Base-by-base conservation (phyloP, 2,888 invertebrate genomes). In the Tortrix viridana region DNA sequence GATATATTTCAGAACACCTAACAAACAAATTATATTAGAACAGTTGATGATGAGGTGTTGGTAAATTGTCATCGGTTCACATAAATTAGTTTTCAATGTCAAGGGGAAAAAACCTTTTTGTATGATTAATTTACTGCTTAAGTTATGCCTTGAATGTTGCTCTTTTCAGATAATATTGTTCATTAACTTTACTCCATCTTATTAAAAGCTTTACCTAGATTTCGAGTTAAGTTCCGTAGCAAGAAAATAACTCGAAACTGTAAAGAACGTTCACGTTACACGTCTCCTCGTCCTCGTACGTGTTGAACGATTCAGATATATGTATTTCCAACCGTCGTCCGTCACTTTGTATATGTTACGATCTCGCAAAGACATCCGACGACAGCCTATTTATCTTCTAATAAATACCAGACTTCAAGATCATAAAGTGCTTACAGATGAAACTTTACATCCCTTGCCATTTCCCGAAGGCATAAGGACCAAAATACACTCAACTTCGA, bases 381-480 rank as follows among this genome's bases (percentile, higher is more conserved):
- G 86, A 89, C 87, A 83, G 79, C 73, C 83, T 80, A 89, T 91
- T 85, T 89, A 90, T 90, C 89, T 89, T 84, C 81, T 82, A 85
- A 88, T 88, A 89, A 89, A 89, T 89, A 87, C 88, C 85, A 81
- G 80, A 72, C 72, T 74, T 73, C 47, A 69, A 67, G 70, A 73
- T 69, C 65, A 72, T 58, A 55, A 66, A 62, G 52, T 5, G 69
- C 67, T 65, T 68, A 67, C 68, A 71, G 67, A 63, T 65, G 67
- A 68, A 59, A 58, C 60, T 32, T 41, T 67, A 72, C 73, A 72
- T 74, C 77, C 43, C 26, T 38, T 12, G 48, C 18, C 65, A 54
- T 23, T 54, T 56, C 38, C 26, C 46, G n/a, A 23, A 48, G 54
- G 53, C 41, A 52, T 57, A 74, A 70, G 67, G 57, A 46, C 41